Percentiles rank a stretch among this genome's conserved stretches.
Conservation (phyloP, 2,797 vertebrate species). For the Hephaestus fuliginosus region DNA sequence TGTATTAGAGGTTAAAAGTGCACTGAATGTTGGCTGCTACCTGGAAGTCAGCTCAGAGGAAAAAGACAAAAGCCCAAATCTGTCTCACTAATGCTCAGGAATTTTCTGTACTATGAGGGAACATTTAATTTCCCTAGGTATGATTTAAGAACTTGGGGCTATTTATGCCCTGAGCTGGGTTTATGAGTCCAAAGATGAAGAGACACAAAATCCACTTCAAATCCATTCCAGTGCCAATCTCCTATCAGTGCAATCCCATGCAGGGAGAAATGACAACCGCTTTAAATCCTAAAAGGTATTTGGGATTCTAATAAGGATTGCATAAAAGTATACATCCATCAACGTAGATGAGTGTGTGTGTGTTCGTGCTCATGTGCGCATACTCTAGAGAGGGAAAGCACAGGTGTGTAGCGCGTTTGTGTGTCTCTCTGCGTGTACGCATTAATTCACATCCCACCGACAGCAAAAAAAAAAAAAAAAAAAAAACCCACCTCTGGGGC, state of each 20-base stretch:
- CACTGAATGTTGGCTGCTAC: slow-evolving; percentile 39
- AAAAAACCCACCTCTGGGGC: slow-evolving; percentile 3
- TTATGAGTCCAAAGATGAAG: slow-evolving; percentile 73
- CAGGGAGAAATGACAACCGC: slow-evolving; percentile 58
- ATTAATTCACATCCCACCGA: slow-evolving; percentile 24
- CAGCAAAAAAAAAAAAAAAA: slow-evolving; percentile 19
- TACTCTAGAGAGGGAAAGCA: background rate
- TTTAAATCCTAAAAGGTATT: slow-evolving; percentile 56
- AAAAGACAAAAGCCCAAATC: slow-evolving; percentile 66
- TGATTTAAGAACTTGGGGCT: slow-evolving; percentile 69
- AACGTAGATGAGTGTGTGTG: slow-evolving; percentile 1
- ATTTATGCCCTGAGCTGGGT: slow-evolving; percentile 73
- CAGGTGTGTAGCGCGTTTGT: background rate
- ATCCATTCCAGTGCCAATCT: slow-evolving; percentile 66
- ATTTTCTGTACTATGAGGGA: slow-evolving; percentile 52
- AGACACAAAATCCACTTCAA: slow-evolving; percentile 74
- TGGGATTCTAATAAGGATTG: slow-evolving; percentile 56
- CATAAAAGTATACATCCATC: slow-evolving; percentile 30
- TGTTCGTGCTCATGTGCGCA: background rate
- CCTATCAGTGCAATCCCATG: slow-evolving; percentile 61
- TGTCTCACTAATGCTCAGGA: slow-evolving; percentile 60
- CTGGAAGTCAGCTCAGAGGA: slow-evolving; percentile 47
- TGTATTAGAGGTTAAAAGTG: slow-evolving; percentile 54
- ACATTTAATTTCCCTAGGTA: slow-evolving; percentile 72
- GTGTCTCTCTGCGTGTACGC: slow-evolving; percentile 14